Evolutionary conservation across 2,113 vertebrate genomes (phyloP).

Genomic region (Pelvicachromis taeniatus): DNA sequence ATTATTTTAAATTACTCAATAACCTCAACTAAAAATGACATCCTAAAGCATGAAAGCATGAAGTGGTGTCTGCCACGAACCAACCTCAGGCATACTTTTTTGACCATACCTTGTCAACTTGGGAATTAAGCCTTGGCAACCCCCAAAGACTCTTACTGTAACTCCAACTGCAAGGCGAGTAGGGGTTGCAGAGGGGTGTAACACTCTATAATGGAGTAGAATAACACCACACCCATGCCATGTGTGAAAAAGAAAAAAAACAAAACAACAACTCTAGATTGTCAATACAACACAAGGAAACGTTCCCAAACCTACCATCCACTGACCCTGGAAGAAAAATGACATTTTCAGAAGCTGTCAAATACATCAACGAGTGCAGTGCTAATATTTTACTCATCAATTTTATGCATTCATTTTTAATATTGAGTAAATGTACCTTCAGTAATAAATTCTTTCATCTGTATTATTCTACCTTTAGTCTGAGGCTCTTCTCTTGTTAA

Average conservation of each 20-base stretch:
- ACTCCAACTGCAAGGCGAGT: background rate
- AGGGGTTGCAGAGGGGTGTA: rapidly evolving
- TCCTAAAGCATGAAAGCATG: background rate
- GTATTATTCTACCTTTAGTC: background rate
- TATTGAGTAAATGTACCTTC: background rate
- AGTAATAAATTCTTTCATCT: background rate
- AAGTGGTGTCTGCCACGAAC: background rate
- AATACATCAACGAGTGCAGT: background rate
- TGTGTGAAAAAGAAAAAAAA: background rate
- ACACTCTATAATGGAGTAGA: background rate
- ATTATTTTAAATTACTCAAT: rapidly evolving
- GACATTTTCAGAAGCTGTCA: rapidly evolving
- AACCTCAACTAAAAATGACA: background rate
- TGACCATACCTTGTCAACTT: background rate
- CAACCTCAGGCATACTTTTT: background rate
- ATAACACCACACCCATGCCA: background rate
- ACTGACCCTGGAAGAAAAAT: background rate
- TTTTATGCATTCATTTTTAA: rapidly evolving
- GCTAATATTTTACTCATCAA: background rate
- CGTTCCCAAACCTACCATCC: background rate
- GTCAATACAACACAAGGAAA: background rate
- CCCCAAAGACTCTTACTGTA: background rate
- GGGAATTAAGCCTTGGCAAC: background rate
- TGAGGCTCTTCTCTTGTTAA: background rate
- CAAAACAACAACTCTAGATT: background rate